Percentiles rank a stretch among this genome's conserved stretches.
Conservation (phyloP, 2,113 vertebrate species). For the Butorides virescens region DNA sequence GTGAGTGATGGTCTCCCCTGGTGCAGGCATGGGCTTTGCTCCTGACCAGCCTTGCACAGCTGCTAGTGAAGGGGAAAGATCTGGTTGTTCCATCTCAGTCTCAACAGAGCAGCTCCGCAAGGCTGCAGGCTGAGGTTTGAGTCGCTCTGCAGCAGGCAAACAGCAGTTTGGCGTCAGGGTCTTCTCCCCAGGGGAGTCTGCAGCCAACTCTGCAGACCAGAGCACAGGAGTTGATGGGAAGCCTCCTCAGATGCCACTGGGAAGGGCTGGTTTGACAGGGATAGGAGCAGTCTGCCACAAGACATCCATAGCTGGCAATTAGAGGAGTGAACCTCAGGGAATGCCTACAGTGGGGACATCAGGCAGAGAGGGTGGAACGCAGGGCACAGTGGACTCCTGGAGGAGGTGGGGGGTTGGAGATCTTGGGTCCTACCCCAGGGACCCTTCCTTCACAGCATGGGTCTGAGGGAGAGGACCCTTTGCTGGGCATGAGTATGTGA, state of each 20-base stretch:
- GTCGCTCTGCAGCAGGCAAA: neutral
- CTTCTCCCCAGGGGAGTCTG: neutral
- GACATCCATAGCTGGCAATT: neutral
- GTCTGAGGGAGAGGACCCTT: neutral
- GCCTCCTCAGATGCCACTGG: neutral
- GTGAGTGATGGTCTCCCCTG: neutral
- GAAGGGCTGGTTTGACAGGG: neutral
- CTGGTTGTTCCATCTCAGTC: neutral
- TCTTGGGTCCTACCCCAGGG: neutral
- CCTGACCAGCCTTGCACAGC: neutral
- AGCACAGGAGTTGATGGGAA: neutral
- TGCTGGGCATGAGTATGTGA: rapidly evolving
- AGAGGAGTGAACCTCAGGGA: neutral
- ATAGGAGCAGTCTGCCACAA: neutral
- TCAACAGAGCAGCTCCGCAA: neutral
- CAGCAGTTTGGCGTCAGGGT: neutral
- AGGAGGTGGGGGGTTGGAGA: neutral
- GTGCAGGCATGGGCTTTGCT: neutral
- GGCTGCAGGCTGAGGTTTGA: neutral
- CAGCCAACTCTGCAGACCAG: neutral
- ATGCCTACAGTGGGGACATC: neutral
- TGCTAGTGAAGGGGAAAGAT: neutral
- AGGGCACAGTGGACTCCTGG: neutral
- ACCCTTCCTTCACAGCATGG: neutral
- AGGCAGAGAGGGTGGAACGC: neutral